Conservation (phyloP, 2,113 vertebrate genomes). For the Plestiodon gilberti region DNA sequence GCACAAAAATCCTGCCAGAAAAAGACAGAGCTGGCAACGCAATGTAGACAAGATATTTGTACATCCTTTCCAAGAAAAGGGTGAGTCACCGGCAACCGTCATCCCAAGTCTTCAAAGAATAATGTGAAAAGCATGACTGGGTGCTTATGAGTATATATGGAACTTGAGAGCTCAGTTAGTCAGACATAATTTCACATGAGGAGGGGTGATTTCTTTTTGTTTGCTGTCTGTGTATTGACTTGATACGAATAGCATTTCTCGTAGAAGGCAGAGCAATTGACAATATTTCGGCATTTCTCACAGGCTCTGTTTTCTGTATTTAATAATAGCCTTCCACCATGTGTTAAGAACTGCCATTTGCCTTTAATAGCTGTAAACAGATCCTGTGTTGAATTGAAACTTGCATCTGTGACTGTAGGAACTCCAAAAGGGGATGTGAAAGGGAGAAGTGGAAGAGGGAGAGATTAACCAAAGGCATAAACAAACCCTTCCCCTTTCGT, state of each 20-base stretch:
- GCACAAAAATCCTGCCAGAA: neutral
- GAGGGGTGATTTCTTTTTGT: neutral
- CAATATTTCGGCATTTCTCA: constrained; percentile 10
- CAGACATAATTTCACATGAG: constrained; percentile 20
- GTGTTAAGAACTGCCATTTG: constrained; percentile 5
- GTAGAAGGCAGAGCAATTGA: neutral
- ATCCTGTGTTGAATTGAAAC: constrained; percentile 28
- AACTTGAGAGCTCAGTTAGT: constrained; percentile 2
- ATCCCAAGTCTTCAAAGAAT: neutral
- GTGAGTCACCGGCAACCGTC: neutral
- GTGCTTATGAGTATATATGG: neutral
- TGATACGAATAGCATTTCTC: neutral
- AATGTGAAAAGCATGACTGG: neutral
- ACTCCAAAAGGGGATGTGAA: constrained; percentile 42
- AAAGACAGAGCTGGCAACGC: neutral
- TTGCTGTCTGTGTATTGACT: neutral
- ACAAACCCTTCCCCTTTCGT: neutral
- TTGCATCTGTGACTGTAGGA: constrained; percentile 35
- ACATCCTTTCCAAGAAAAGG: neutral
- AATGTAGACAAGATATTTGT: neutral
- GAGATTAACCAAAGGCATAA: constrained; percentile 5
- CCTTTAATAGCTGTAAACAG: constrained; percentile 20
- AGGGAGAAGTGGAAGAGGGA: constrained; percentile 25
- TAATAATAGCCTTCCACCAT: constrained; percentile 14
- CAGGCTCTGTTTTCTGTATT: neutral